Conservation (phyloP, 2,888 invertebrate species). For the Dioctria linearis region DNA sequence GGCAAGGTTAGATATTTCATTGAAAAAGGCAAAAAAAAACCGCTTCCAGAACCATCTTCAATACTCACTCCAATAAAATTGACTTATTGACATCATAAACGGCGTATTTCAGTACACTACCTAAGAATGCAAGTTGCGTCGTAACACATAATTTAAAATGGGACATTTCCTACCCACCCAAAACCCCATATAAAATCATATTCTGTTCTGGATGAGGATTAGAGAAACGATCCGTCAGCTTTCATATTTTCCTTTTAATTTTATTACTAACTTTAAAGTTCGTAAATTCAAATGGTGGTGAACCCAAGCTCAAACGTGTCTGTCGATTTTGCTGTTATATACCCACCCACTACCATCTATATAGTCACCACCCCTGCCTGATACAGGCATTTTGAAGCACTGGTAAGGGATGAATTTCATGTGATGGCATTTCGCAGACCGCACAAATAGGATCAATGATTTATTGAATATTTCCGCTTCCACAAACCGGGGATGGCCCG, state of each 20-base stretch:
- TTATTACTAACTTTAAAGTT: constrained; percentile 25
- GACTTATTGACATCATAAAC: constrained; percentile 46
- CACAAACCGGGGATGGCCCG: constrained; percentile 29
- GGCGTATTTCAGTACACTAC: constrained; percentile 12
- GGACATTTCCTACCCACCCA: not conserved
- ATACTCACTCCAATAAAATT: constrained; percentile 40
- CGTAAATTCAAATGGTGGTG: not conserved
- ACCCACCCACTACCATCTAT: not conserved
- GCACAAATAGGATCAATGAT: constrained; percentile 60
- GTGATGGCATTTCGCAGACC: constrained; percentile 47
- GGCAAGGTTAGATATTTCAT: constrained; percentile 32
- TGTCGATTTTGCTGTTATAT: not conserved
- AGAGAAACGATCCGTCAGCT: constrained; percentile 10
- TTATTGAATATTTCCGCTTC: constrained; percentile 60
- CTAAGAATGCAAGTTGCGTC: constrained; percentile 29
- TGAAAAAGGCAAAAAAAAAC: not conserved
- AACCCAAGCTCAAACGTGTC: constrained; percentile 8
- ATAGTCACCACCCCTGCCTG: not conserved
- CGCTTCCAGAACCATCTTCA: constrained; percentile 20
- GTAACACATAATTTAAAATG: constrained; percentile 29
- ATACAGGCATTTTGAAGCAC: not conserved
- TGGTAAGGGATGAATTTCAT: constrained; percentile 32
- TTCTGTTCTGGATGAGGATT: not conserved
- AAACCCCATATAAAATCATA: not conserved
- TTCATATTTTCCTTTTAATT: constrained; percentile 38